Evolutionary conservation across 2,113 vertebrate species (phyloP).

Genomic region (Campylomormyrus tamandua): DNA sequence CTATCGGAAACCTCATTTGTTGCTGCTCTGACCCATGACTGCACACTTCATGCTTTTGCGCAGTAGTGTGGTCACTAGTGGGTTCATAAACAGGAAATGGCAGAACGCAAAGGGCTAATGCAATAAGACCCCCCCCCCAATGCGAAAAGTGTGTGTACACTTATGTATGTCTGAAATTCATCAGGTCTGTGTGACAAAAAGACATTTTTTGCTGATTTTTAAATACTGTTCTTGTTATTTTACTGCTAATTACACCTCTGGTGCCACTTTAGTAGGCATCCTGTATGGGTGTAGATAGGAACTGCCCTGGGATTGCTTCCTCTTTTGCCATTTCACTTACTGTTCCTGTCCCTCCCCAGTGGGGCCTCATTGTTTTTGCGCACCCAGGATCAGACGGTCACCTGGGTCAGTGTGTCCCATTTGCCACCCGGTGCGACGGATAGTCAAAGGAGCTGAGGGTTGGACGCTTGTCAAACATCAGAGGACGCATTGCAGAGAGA

Average conservation of each 20-base stretch:
- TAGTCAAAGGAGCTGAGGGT: neutral
- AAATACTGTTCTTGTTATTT: neutral
- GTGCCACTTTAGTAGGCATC: neutral
- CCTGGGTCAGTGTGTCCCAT: neutral
- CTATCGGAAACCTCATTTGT: neutral
- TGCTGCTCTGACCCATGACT: slow-evolving; percentile 21
- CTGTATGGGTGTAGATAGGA: neutral
- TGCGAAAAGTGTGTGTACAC: neutral
- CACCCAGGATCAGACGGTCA: neutral
- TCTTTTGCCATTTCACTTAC: neutral
- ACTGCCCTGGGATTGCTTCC: neutral
- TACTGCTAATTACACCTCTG: neutral
- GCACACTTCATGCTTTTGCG: slow-evolving; percentile 24
- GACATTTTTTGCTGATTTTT: neutral
- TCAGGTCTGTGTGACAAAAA: neutral
- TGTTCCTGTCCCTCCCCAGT: neutral
- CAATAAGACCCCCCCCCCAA: slow-evolving; percentile 30
- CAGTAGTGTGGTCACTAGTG: slow-evolving; percentile 34
- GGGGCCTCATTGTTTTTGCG: neutral
- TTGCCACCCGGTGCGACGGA: neutral
- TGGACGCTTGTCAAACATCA: neutral
- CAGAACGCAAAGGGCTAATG: neutral
- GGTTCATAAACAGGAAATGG: slow-evolving; percentile 64
- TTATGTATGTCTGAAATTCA: neutral
- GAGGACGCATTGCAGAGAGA: neutral